Evolutionary conservation across 2,113 vertebrate species (phyloP).

Genomic region (Cynocephalus volans): DNA sequence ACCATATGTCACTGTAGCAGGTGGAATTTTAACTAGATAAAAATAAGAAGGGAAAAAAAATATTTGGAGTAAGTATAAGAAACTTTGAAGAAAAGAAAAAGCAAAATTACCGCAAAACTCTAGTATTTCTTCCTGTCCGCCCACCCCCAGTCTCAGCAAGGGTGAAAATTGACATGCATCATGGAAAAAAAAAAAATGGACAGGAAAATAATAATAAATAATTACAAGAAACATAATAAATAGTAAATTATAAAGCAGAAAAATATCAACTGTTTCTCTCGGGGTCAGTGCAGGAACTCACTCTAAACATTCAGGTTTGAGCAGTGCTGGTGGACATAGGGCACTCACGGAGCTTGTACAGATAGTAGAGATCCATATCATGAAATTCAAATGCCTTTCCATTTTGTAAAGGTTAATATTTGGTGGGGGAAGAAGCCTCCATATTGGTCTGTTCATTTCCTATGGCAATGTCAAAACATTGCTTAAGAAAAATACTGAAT

Average conservation of each 20-base stretch:
- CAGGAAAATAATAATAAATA: background rate
- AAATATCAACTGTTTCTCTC: background rate
- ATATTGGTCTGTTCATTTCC: background rate
- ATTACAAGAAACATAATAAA: background rate
- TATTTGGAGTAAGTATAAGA: background rate
- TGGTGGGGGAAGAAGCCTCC: background rate
- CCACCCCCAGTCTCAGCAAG: background rate
- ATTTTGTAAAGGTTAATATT: background rate
- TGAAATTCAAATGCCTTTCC: background rate
- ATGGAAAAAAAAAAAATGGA: background rate
- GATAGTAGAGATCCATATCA: background rate
- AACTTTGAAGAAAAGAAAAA: background rate
- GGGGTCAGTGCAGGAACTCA: background rate
- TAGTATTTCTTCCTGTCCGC: no score
- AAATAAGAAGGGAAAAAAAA: conserved; percentile 31
- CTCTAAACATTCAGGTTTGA: background rate
- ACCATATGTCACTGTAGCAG: background rate
- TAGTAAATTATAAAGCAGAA: background rate
- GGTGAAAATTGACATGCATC: background rate
- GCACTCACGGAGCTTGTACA: background rate
- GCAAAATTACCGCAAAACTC: no score
- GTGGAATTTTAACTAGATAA: conserved; percentile 29
- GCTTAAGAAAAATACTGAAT: background rate
- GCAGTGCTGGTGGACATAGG: accelerated
- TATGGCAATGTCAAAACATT: background rate